These are phyloP conservation scores for Empidonax traillii DNA, from an alignment of 2,113 vertebrate genomes.

Conservation along the genomic window DNA sequence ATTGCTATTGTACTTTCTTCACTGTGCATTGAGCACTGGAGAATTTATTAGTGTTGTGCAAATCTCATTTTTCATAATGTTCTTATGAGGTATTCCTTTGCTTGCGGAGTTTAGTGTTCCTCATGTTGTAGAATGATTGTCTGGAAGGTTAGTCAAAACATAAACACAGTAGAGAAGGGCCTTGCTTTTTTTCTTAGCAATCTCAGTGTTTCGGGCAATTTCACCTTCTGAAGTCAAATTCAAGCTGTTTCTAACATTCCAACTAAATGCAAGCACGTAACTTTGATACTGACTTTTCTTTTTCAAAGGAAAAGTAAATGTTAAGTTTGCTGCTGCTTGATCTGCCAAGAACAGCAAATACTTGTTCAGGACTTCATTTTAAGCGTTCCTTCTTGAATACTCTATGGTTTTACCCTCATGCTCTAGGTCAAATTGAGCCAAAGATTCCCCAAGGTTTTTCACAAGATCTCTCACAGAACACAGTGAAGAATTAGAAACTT, in stretches of 20 bases:
- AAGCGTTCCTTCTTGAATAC: not conserved
- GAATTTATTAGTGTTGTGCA: not conserved
- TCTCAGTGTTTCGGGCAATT: not conserved
- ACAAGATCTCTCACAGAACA: accelerated
- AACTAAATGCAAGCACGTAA: not conserved
- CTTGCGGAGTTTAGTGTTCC: not conserved
- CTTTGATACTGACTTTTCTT: not conserved
- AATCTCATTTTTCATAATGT: not conserved
- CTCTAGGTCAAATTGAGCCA: not conserved
- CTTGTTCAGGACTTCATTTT: not conserved
- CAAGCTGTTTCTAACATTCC: not conserved
- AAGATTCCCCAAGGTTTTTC: not conserved
- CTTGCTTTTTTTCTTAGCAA: not conserved
- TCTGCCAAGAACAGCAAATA: not conserved
- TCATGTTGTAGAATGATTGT: not conserved
- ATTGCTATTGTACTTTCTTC: not conserved
- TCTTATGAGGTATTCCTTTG: not conserved
- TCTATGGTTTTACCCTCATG: not conserved
- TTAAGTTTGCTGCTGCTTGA: not conserved
- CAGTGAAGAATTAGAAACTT: not conserved
- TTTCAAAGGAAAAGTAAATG: not conserved
- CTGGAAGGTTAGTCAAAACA: not conserved
- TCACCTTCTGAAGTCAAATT: not conserved
- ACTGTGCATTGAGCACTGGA: not conserved
- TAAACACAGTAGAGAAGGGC: not conserved